Evolutionary conservation across 2,888 invertebrate species (phyloP), one percentile per base, ranked within the genome.

Genomic region (Tachystola acroxantha): DNA sequence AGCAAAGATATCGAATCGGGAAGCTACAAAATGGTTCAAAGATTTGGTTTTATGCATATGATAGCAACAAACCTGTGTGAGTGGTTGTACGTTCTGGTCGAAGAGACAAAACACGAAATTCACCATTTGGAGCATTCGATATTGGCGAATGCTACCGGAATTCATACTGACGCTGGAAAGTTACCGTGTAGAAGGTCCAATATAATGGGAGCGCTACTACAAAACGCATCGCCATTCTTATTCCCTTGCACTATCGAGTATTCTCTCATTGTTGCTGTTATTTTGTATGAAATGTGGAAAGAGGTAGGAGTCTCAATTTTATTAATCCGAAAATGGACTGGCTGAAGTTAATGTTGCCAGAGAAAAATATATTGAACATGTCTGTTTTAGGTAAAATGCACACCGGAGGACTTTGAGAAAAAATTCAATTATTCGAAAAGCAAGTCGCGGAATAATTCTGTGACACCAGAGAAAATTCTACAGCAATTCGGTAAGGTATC

Each of bases 31-130:
- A 88, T 92, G 30, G 88, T 95, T 34, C 94, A 96, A 11, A 89
- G 96, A 50, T 95, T 97, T 53, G 97, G 97, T 5, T 89, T 97
- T 27, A 97, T 97, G 96, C 97, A 98, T 67, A 92, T 96, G 92
- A 91, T 97, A 34, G 97, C 96, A 1, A 95, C 96, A 10, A 97
- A 97, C 77, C 77, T 97, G 10, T 97, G 96, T 77, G 96, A 97
- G 56, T 97, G 97, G 97, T 73, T 97, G 32, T 93, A 94, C 64
- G 95, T 96, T 2, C 80, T 96, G 12, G 94, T 96, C 0, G 93
- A 94, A 64, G 96, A 96, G 70, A 96, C 96, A 1, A 93, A 94
- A 63, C 95, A 96, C 64, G 95, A 96, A 71, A 94, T 96, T 46
- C 90, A 91, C 50, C 93, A 93, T 59, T 82, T 94, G 49, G 88